These are phyloP conservation scores for Clamator glandarius DNA, from an alignment of 2,797 vertebrate species.

Conservation along the genomic window DNA sequence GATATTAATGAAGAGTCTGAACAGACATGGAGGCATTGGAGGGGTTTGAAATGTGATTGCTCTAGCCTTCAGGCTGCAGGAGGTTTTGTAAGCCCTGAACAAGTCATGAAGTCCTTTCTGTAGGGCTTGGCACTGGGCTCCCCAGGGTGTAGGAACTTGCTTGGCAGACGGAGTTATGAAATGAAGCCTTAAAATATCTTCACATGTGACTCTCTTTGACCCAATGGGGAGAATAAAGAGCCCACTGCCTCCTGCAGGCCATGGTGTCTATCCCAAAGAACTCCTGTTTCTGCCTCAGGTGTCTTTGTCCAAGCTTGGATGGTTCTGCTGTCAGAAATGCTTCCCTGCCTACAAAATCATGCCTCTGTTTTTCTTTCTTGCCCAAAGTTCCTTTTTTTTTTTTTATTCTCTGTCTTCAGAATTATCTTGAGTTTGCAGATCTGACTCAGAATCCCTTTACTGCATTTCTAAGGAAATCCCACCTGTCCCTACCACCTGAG, in stretches of 20 bases:
- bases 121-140: neutral
- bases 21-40: neutral
- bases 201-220: neutral
- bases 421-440: neutral
- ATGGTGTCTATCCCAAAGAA: neutral
- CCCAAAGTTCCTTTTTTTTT: neutral
- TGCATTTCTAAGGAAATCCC: neutral
- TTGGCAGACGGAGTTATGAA: neutral
- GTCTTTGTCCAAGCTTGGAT: neutral
- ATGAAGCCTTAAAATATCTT: neutral
- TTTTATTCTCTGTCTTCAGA: neutral
- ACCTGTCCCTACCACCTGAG: fast-evolving
- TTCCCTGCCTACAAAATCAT: neutral
- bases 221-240: fast-evolving
- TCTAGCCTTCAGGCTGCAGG: neutral
- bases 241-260: neutral
- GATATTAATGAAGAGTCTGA: neutral
- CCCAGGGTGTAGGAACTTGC: neutral
- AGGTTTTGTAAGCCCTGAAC: neutral
- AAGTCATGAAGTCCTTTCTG: neutral
- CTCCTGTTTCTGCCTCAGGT: neutral
- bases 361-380: neutral
- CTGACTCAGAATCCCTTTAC: neutral
- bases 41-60: neutral
- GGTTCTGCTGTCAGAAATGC: neutral